Evolutionary conservation across 2,888 invertebrate genomes (phyloP), one percentile per base, ranked within the genome.

Genomic region (Argyra leucocephala): DNA sequence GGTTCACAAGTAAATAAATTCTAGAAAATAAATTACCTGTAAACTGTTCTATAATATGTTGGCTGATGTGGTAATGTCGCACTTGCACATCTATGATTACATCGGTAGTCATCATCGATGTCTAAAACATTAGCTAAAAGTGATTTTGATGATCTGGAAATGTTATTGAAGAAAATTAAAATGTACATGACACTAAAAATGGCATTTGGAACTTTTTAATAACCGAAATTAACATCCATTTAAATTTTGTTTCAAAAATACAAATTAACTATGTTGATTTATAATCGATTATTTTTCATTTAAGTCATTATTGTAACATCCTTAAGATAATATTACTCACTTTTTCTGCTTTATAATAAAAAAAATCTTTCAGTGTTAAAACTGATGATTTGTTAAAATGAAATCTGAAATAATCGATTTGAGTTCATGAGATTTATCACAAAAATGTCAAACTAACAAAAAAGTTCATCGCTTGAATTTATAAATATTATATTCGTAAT

Each of bases 61-160:
- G 83, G 82, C 70, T 83, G 83, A 70, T 83, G 83, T 69, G 83
- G 78, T 66, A 84, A 80, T 63, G 83, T 83, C 71, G 80, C 78
- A 70, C 79, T 79, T 72, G 80, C 75, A 71, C 81, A 80, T 76
- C 87, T 83, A 77, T 88, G 88, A 78, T 87, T 86, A 81, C 89
- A 90, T 73, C 90, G 86, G 81, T 93, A 92, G 83, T 96, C 96
- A 81, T 96, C 96, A 81, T 96, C 96, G 81, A 96, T 92, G 83
- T 96, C 96, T 76, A 96, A 85, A 74, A 96, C 95, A 82, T 96
- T 96, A 75, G 96, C 96, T 76, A 97, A 85, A 75, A 97, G 86
- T 78, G 94, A 94, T 83, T 95, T 93, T 75, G 95, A 94, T 74
- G 95, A 95, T 78, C 86, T 87, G 78, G 22, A 70, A 69, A 63